Base-by-base conservation (phyloP, 2,113 vertebrate genomes). In the Labeo rohita region DNA sequence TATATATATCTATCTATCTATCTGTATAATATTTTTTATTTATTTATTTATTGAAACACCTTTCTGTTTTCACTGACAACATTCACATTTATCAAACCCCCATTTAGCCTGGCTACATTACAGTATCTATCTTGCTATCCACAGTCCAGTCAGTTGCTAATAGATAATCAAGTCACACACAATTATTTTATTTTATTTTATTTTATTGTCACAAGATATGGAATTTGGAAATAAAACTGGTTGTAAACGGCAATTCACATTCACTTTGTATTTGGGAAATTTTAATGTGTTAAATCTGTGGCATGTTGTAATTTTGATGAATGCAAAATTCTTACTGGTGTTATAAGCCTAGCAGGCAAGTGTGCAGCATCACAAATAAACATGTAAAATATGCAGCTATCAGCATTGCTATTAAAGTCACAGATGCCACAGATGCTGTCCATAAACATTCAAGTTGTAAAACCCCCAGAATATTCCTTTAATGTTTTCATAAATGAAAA, bases 401-500 rank as follows among this genome's bases (percentile, higher is more conserved):
- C 59, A 66, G 23, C 79, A 65, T 15, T n/a, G n/a, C 23, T 43
- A 47, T 80, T 23, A 47, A 82, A 82, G 21, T 68, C 45, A 50
- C 79, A 81, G 78, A 45, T 45, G 34, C 39, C 36, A 39, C 39
- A 73, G 73, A 77, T 34, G 49, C 23, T 52, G 43, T 68, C 80
- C 61, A 18, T 81, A 50, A 65, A 66, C 61, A 54, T 50, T 50
- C 16, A 68, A 50, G 39, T 28, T 82, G 80, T 82, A 82, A 82
- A 66, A 6, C 34, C 34, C 16, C 28, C n/a, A 11, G 23, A 18
- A 68, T 82, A 36, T 82, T 66, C 10, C 3, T 68, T 82, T 82
- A 82, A 82, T 82, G 63, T 54, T 18, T 68, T 70, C 23, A 49
- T 36, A 82, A 70, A 52, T 82, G 16, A 70, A 70, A 82, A 43